Evolutionary conservation across 1,140 invertebrate genomes (phyloP).

Genomic region (Drosophila rhopaloa): DNA sequence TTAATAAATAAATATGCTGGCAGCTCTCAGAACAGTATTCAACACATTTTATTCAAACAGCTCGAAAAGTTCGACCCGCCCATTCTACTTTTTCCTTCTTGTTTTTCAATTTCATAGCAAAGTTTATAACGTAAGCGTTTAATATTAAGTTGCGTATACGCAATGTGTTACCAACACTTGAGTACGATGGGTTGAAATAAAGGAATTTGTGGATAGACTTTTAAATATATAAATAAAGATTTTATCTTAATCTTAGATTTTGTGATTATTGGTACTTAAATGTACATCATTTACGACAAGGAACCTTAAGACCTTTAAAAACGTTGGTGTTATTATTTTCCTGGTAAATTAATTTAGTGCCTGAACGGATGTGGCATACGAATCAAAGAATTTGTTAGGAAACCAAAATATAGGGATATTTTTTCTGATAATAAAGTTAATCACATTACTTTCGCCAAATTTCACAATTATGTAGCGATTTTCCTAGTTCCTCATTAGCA

Average conservation of each 20-base stretch:
- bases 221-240: too few relatives aligned
- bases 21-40: slow-evolving; percentile 29
- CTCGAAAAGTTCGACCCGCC: slow-evolving; percentile 47
- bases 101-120: slow-evolving; percentile 10
- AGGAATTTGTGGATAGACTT: not conserved
- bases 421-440: not conserved
- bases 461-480: not conserved
- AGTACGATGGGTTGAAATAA: slow-evolving; percentile 3
- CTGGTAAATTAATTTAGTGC: too few relatives aligned
- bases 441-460: not conserved
- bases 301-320: too few relatives aligned
- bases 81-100: slow-evolving; percentile 21
- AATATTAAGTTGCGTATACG: slow-evolving; percentile 67
- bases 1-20: slow-evolving; percentile 78
- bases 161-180: slow-evolving; percentile 60
- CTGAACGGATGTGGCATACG: too few relatives aligned
- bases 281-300: too few relatives aligned
- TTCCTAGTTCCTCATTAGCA: slow-evolving; percentile 7
- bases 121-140: slow-evolving; percentile 20
- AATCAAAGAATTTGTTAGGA: too few relatives aligned
- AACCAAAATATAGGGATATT: too few relatives aligned
- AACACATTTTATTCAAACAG: slow-evolving; percentile 55
- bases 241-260: too few relatives aligned
- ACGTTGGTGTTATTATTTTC: too few relatives aligned
- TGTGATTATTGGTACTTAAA: too few relatives aligned